Base-by-base conservation (phyloP, 2,888 invertebrate species). In the Muschampia plurimacula region DNA sequence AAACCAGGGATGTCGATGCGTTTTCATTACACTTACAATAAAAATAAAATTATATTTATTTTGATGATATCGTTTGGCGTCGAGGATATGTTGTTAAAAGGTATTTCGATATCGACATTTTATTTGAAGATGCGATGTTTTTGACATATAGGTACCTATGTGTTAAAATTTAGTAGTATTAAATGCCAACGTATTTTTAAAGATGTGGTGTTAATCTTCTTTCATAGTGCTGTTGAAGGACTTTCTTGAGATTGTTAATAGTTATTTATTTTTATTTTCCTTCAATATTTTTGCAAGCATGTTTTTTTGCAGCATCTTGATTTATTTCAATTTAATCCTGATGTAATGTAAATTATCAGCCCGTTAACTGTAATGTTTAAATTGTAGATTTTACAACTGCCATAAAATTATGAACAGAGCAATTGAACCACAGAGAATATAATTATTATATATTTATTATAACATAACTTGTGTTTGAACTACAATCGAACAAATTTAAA, bases 1-100 rank as follows among this genome's bases (percentile, higher is more conserved):
- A 83, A 81, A 82, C 80, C 78, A 86, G 22, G 22, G 22, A 22
- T 22, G 22, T 22, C 67, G 76, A 79, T 80, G 66, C 71, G 66
- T 67, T 72, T 72, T 72, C 66, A 71, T 71, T 71, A 66, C 71
- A 71, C 60, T 22, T 49, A 65, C 59, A 71, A 66, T 71, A 71
- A 66, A 66, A 71, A 71, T 71, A 68, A 60, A 67, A 67, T 59
- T 44, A 71, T 66, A 52, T 72, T 74, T 67, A 52, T 65, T 36
- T 71, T 69, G 74, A 68, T 62, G 36, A 68, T 72, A 46, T 72
- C 63, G 59, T 62, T 62, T 49, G 32, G 39, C 65, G 46, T 46
- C 65, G 46, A 66, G 36, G 13, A 9, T 5, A 36, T 55, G 68
- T 36, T 12, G 57, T 64, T 70, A 65, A 65, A 46, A 70, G 55